Conservation (phyloP, 2,888 invertebrate genomes). For the Prosapia bicincta region DNA sequence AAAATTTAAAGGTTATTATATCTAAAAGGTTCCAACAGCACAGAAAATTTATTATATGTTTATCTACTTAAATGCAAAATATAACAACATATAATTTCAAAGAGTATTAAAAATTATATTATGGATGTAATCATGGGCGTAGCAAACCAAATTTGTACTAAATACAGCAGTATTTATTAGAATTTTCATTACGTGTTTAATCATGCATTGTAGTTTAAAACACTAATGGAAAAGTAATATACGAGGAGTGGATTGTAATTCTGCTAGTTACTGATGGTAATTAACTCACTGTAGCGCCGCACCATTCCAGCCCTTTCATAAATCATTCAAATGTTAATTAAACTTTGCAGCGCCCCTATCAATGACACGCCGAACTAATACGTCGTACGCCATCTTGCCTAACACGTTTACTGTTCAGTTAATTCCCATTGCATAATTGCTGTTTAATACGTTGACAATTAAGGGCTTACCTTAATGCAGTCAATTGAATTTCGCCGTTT, state of each 20-base stretch:
- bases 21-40: too few species aligned
- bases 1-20: too few species aligned
- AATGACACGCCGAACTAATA: constrained; percentile 13
- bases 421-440: background rate
- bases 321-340: constrained; percentile 50
- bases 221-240: background rate
- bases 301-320: constrained; percentile 43
- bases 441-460: background rate
- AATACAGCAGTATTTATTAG: too few species aligned
- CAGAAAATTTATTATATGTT: too few species aligned
- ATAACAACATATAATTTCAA: too few species aligned
- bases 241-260: background rate
- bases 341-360: constrained; percentile 43
- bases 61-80: too few species aligned
- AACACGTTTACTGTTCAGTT: background rate
- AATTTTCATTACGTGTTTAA: too few species aligned
- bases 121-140: too few species aligned
- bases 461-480: background rate
- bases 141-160: too few species aligned
- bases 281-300: background rate
- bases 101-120: too few species aligned
- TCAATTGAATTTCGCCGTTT: background rate
- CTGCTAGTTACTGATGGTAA: background rate
- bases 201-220: too few species aligned
- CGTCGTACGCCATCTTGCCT: constrained; percentile 19